A percentile compares a stretch with the other conserved stretches of the same genome.
These are phyloP conservation scores for Aegotheles bennettii DNA, from an alignment of 2,113 vertebrate genomes.

Conservation along the genomic window DNA sequence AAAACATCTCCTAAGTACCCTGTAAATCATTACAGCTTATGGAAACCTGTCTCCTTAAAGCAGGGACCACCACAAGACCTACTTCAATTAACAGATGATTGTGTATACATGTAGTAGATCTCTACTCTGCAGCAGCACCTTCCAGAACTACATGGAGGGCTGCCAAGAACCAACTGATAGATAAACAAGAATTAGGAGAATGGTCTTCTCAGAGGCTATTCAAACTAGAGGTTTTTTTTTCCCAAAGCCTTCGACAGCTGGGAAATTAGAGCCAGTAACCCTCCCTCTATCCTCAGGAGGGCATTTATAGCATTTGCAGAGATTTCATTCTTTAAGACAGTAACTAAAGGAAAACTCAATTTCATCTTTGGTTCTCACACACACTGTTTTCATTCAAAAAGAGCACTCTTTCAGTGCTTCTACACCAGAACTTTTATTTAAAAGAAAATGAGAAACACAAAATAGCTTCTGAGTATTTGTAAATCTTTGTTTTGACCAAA, in stretches of 20 bases:
- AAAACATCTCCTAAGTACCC: background rate
- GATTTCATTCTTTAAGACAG: background rate
- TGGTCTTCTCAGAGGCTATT: background rate
- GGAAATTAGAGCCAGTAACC: background rate
- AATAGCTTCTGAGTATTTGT: background rate
- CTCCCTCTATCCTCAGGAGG: background rate
- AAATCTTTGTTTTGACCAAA: background rate
- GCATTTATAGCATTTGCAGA: background rate
- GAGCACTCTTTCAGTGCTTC: background rate
- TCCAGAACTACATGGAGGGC: background rate
- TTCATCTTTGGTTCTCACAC: background rate
- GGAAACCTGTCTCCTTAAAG: background rate
- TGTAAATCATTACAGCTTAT: background rate
- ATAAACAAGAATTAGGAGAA: background rate
- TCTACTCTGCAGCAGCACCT: background rate
- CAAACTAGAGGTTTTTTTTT: background rate
- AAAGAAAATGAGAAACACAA: background rate
- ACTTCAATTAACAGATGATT: background rate
- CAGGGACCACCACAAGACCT: background rate
- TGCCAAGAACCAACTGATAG: background rate
- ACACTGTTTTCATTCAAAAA: background rate
- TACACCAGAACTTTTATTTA: background rate
- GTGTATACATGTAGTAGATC: background rate
- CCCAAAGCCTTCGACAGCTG: background rate
- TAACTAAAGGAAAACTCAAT: background rate